Percentiles rank a stretch among this genome's conserved stretches.
These are phyloP conservation scores for Perca schrenkii DNA, from an alignment of 2,113 vertebrate genomes.

Conservation along the genomic window DNA sequence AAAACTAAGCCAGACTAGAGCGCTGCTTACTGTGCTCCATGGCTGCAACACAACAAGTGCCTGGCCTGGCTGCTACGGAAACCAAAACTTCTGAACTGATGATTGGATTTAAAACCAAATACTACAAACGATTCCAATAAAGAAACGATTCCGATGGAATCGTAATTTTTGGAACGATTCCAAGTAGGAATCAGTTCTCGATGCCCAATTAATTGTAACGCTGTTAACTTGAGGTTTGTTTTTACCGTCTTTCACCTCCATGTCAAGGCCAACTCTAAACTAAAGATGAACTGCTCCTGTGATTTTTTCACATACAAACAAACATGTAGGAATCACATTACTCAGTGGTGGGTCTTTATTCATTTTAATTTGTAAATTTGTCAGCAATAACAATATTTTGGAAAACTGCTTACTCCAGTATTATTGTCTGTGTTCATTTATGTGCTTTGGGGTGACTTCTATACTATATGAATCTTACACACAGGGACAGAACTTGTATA, in stretches of 20 bases:
- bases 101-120: too few relatives aligned
- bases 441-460: background rate
- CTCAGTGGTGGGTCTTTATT: slow-evolving; percentile 3
- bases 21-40: too few relatives aligned
- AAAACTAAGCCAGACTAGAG: too few relatives aligned
- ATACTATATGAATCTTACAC: background rate
- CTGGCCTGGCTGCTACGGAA: too few relatives aligned
- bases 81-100: too few relatives aligned
- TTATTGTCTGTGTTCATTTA: background rate
- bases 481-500: background rate
- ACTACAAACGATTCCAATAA: too few relatives aligned
- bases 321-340: background rate
- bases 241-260: background rate
- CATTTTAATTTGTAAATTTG: slow-evolving; percentile 10
- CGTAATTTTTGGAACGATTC: too few relatives aligned
- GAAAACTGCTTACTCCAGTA: slow-evolving; percentile 32
- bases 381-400: background rate
- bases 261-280: background rate
- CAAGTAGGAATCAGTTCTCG: too few relatives aligned
- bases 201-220: background rate
- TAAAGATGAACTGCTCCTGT: background rate
- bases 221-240: background rate
- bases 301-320: slow-evolving; percentile 4
- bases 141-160: too few relatives aligned
- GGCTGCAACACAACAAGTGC: too few relatives aligned